phyloP scores from a whole-genome alignment of 2,888 invertebrate genomes.

The Stenichneumon culpator region DNA sequence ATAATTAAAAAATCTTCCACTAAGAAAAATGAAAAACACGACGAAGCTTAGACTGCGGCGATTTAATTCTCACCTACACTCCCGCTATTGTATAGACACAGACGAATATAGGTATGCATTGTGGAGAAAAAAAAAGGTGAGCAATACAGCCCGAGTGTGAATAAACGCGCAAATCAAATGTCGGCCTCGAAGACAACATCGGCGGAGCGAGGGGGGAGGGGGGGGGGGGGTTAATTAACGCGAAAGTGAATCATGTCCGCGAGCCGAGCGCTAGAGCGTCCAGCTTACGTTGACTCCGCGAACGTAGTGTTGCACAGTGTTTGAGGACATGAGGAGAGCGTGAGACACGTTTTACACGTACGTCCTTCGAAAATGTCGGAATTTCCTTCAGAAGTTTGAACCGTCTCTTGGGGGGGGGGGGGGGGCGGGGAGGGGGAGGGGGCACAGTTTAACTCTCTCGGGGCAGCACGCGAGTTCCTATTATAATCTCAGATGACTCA shows the following conservation, averaged over 20 bases:
- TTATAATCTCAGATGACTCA: slow-evolving; percentile 77
- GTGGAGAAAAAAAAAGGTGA: slow-evolving; percentile 44
- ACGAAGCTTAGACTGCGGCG: slow-evolving; percentile 51
- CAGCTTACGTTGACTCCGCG: slow-evolving; percentile 48
- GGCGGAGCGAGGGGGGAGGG: slow-evolving; percentile 21
- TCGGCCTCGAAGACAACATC: slow-evolving; percentile 59
- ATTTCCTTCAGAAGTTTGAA: slow-evolving; percentile 74
- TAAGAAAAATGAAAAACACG: neutral
- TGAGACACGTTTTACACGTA: slow-evolving; percentile 56
- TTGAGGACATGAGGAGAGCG: neutral
- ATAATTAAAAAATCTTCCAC: neutral
- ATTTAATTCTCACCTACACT: slow-evolving; percentile 48
- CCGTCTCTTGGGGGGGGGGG: slow-evolving; percentile 46
- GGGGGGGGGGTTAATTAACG: slow-evolving; percentile 73
- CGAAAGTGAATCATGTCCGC: slow-evolving; percentile 76
- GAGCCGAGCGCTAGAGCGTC: slow-evolving; percentile 63
- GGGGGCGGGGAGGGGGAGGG: neutral
- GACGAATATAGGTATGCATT: neutral
- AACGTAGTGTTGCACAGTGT: neutral
- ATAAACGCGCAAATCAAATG: slow-evolving; percentile 63
- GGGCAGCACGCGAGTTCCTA: slow-evolving; percentile 73
- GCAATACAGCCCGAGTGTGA: slow-evolving; percentile 49
- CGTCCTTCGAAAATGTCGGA: slow-evolving; percentile 77
- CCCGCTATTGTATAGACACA: neutral
- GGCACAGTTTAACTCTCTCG: neutral